These are phyloP conservation scores for Scolopax rusticola DNA, from an alignment of 2,797 vertebrate genomes.

Conservation along the genomic window DNA sequence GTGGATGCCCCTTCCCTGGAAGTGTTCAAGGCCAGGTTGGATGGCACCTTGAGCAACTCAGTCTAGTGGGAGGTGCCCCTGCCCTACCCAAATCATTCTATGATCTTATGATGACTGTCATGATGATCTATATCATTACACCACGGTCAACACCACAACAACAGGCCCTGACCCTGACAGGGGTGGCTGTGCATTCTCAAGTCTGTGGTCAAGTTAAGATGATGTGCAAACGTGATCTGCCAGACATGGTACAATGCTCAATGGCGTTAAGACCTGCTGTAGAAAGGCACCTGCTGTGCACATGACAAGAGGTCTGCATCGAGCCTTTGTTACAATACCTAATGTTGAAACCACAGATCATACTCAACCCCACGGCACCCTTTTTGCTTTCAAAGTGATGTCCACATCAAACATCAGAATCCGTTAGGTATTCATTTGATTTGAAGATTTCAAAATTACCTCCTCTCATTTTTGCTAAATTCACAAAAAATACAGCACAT, in stretches of 20 bases:
- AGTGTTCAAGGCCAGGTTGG: not conserved
- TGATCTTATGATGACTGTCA: not conserved
- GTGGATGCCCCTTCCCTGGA: not conserved
- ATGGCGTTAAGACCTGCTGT: not conserved
- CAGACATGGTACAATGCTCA: not conserved
- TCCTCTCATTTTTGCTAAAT: not conserved
- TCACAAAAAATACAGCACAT: not conserved
- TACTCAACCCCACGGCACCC: not conserved
- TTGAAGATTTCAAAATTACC: not conserved
- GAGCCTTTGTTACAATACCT: not conserved
- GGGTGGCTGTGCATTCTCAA: no score
- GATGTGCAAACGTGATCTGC: not conserved
- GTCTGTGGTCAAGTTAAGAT: no score
- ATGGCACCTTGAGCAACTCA: not conserved
- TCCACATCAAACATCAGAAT: not conserved
- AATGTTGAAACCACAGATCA: not conserved
- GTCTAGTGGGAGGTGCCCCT: not conserved
- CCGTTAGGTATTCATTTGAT: not conserved
- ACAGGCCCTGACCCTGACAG: no score
- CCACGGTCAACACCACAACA: no score
- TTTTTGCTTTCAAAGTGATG: not conserved
- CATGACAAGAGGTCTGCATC: fast-evolving
- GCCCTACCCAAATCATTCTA: not conserved
- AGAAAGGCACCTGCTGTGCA: not conserved
- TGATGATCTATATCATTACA: no score